phyloP scores from a whole-genome alignment of 2,113 vertebrate species.

The Phodopus roborovskii region DNA sequence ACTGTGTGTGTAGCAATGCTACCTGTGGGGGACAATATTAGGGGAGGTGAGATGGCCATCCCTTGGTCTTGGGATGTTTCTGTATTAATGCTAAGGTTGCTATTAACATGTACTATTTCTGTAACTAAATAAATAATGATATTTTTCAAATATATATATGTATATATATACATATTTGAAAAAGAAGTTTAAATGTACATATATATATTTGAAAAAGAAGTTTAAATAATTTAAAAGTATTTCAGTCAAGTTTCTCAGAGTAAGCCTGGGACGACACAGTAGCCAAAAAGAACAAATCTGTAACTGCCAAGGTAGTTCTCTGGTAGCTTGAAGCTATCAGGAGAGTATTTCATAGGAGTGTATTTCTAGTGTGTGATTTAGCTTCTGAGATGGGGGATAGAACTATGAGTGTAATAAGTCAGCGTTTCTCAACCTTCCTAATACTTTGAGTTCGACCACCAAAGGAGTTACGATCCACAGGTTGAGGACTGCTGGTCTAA shows the following conservation, averaged over 20 bases:
- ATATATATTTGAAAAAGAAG: conserved; percentile 47
- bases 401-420: background rate
- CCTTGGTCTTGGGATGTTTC: background rate
- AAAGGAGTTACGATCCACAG: background rate
- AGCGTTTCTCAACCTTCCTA: background rate
- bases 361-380: background rate
- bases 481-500: background rate
- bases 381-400: background rate
- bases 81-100: conserved; percentile 6
- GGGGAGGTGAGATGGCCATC: background rate
- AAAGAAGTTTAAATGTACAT: conserved; percentile 41
- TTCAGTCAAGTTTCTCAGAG: conserved; percentile 41
- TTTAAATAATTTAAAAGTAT: conserved; percentile 58
- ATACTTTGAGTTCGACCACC: too few relatives aligned
- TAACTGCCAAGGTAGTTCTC: conserved; percentile 32
- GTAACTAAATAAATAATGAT: background rate
- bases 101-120: conserved; percentile 1
- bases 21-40: background rate
- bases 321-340: background rate
- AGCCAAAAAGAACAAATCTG: conserved; percentile 18
- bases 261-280: conserved; percentile 49
- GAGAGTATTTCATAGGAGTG: background rate
- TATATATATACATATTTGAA: background rate
- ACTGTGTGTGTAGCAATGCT: background rate
- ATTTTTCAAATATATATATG: background rate